These are phyloP conservation scores for Poliocrania exsul DNA, from an alignment of 2,797 vertebrate species.

Conservation along the genomic window DNA sequence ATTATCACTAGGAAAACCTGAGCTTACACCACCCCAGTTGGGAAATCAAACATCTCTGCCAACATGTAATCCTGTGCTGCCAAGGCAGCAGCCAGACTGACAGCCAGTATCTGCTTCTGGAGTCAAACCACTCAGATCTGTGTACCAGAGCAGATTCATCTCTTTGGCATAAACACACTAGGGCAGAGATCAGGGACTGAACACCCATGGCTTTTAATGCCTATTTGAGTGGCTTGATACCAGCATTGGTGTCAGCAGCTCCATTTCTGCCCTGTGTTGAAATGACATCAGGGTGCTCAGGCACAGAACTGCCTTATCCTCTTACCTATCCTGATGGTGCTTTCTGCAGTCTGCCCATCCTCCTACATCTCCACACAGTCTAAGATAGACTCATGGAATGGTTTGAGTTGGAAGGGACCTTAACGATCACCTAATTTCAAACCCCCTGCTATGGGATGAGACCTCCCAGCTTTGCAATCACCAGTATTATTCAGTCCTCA, in stretches of 20 bases:
- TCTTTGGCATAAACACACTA: neutral
- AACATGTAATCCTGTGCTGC: neutral
- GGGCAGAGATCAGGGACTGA: neutral
- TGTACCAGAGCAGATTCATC: neutral
- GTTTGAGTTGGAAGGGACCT: neutral
- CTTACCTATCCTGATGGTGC: neutral
- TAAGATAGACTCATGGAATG: fast-evolving
- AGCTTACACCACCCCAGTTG: neutral
- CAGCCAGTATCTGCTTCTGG: neutral
- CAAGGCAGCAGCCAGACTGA: neutral
- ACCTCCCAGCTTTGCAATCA: neutral
- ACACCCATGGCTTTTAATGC: neutral
- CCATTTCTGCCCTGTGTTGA: neutral
- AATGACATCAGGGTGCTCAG: neutral
- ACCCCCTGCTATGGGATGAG: neutral
- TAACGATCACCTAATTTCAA: neutral
- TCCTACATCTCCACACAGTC: too few species aligned
- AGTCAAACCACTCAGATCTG: fast-evolving
- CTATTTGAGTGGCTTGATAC: neutral
- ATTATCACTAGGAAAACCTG: neutral
- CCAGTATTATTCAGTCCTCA: neutral
- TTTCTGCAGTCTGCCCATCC: too few species aligned
- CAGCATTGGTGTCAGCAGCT: neutral
- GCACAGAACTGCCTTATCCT: neutral
- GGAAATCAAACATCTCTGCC: neutral